Evolutionary conservation across 2,797 vertebrate genomes (phyloP).

Genomic region (Serranus cabrilla): DNA sequence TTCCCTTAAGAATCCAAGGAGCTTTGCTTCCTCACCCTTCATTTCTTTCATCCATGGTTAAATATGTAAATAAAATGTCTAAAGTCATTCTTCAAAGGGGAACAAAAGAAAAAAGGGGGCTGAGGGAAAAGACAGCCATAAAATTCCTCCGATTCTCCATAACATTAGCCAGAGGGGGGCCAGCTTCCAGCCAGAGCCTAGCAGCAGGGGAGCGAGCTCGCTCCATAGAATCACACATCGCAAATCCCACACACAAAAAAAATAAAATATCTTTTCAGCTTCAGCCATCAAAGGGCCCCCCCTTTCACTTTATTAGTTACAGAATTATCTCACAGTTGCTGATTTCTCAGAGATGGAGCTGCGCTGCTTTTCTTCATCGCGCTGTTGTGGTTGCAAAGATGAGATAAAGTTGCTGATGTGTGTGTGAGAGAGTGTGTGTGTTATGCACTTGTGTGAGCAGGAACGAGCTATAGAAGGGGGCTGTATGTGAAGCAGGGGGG

Average conservation of each 20-base stretch:
- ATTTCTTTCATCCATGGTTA: constrained; percentile 99
- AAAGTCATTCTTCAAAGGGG: constrained; percentile 99
- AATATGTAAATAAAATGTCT: constrained; percentile 99
- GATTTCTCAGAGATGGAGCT: constrained; percentile 89
- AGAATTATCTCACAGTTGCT: constrained; percentile 95
- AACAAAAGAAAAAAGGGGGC: constrained; percentile 97
- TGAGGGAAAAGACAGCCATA: constrained; percentile 97
- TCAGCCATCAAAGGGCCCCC: constrained; percentile 92
- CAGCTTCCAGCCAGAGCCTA: constrained; percentile 92
- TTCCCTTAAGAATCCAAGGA: constrained; percentile 90
- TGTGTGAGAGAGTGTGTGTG: constrained; percentile 35
- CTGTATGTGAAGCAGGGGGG: constrained; percentile 52
- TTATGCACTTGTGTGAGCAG: constrained; percentile 59
- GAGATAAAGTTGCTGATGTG: constrained; percentile 80
- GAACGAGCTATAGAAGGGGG: constrained; percentile 43
- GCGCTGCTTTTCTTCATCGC: constrained; percentile 68
- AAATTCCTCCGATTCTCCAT: constrained; percentile 99
- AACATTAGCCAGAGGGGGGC: constrained; percentile 98
- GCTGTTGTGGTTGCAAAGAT: constrained; percentile 80
- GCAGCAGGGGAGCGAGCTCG: constrained; percentile 93
- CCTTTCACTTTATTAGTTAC: constrained; percentile 96
- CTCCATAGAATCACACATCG: constrained; percentile 94
- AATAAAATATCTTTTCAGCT: constrained; percentile 99
- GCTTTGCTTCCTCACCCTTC: constrained; percentile 91
- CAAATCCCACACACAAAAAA: constrained; percentile 95